These are phyloP conservation scores for Drosophila nigricruria DNA, from an alignment of 2,888 invertebrate species.

Conservation along the genomic window DNA sequence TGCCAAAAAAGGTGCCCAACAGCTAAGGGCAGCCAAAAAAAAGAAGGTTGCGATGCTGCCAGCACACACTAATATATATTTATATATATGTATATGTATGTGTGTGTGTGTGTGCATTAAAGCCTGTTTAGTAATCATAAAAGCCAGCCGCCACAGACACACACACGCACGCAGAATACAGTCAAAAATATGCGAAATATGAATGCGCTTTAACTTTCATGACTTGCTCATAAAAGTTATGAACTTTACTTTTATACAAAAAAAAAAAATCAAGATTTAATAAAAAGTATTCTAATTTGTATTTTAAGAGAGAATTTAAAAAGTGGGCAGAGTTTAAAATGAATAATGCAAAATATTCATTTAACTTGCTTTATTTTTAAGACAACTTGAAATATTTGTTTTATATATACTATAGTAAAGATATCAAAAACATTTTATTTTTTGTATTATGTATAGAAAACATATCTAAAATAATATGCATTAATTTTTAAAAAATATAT, in stretches of 20 bases:
- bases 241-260: not conserved
- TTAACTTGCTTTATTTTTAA: too few species aligned
- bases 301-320: not conserved
- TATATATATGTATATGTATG: not conserved
- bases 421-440: not conserved
- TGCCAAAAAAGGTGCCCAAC: conserved; percentile 49
- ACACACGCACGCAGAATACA: not conserved
- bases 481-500: too few species aligned
- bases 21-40: conserved; percentile 2
- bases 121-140: conserved; percentile 53
- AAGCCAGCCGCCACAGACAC: conserved; percentile 38
- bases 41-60: conserved; percentile 29
- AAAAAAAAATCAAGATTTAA: not conserved
- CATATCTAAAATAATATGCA: not conserved
- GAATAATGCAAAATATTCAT: conserved; percentile 3
- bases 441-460: not conserved
- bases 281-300: conserved; percentile 3
- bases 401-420: too few species aligned
- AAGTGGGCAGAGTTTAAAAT: not conserved
- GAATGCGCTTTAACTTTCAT: conserved; percentile 26
- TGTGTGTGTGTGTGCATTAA: conserved; percentile 45
- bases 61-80: conserved; percentile 7
- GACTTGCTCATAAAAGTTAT: conserved; percentile 8
- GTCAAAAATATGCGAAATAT: not conserved
- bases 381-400: too few species aligned